Conservation (phyloP, 2,888 invertebrate genomes). For the Tachina grossa region DNA sequence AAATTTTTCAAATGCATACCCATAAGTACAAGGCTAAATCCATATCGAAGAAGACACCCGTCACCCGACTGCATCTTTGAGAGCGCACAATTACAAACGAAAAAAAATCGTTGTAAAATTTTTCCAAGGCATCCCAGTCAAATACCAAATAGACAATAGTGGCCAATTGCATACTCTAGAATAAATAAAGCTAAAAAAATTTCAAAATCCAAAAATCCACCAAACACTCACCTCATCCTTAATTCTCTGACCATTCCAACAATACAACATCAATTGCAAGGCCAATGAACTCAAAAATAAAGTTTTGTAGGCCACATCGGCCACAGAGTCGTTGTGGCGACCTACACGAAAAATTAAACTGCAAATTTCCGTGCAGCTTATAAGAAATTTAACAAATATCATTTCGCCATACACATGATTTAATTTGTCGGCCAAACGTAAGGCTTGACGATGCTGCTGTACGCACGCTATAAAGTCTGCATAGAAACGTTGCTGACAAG, state of each 20-base stretch:
- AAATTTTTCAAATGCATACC: background rate
- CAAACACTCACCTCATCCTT: too few relatives aligned
- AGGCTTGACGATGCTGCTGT: slow-evolving; percentile 23
- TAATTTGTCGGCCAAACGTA: slow-evolving; percentile 28
- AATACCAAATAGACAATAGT: too few relatives aligned
- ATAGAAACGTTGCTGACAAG: background rate
- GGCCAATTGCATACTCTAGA: too few relatives aligned
- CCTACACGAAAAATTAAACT: slow-evolving; percentile 43
- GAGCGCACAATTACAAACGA: background rate
- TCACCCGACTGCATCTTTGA: background rate
- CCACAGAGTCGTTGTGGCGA: slow-evolving; percentile 26
- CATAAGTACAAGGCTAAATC: slow-evolving; percentile 47
- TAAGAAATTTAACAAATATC: slow-evolving; percentile 46
- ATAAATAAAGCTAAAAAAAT: too few relatives aligned
- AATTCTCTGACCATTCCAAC: slow-evolving; percentile 27
- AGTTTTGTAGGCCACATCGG: slow-evolving; percentile 29
- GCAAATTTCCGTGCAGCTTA: slow-evolving; percentile 42
- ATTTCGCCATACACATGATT: slow-evolving; percentile 44
- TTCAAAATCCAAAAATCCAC: too few relatives aligned
- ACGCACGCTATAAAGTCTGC: background rate
- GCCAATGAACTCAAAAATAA: slow-evolving; percentile 41
- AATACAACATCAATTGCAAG: slow-evolving; percentile 52
- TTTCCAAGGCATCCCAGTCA: too few relatives aligned
- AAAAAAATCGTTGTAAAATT: too few relatives aligned
- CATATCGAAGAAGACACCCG: slow-evolving; percentile 41